A percentile compares a stretch with the other conserved stretches of the same genome.
Evolutionary conservation across 2,797 vertebrate species (phyloP).

Genomic region (Leptodactylus fallax): DNA sequence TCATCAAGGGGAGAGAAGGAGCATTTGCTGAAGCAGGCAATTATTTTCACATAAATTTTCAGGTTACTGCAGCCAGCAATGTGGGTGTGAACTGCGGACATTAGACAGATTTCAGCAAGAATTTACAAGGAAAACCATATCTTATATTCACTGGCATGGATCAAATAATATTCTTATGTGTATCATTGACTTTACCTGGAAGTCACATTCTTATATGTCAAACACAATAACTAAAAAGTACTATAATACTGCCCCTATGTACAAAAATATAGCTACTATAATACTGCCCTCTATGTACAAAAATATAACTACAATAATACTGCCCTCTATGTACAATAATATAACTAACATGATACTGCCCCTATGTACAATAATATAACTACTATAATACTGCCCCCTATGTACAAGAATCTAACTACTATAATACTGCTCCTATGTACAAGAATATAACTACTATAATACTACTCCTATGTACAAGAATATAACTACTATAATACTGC

Average conservation of each 20-base stretch:
- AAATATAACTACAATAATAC: too few relatives aligned
- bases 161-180: too few relatives aligned
- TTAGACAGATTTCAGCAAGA: neutral
- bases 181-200: too few relatives aligned
- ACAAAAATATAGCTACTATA: too few relatives aligned
- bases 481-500: slow-evolving; percentile 2
- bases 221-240: neutral
- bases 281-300: too few relatives aligned
- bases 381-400: too few relatives aligned
- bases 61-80: neutral
- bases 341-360: too few relatives aligned
- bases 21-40: neutral
- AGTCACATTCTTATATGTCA: neutral
- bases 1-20: neutral
- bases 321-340: too few relatives aligned
- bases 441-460: slow-evolving; percentile 12
- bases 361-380: too few relatives aligned
- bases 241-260: neutral
- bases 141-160: too few relatives aligned
- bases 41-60: neutral
- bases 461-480: neutral
- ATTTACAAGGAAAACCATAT: neutral
- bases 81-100: neutral
- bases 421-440: too few relatives aligned
- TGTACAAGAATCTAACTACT: too few relatives aligned